phyloP scores from a whole-genome alignment of 2,888 invertebrate species.

The Spodoptera littoralis region DNA sequence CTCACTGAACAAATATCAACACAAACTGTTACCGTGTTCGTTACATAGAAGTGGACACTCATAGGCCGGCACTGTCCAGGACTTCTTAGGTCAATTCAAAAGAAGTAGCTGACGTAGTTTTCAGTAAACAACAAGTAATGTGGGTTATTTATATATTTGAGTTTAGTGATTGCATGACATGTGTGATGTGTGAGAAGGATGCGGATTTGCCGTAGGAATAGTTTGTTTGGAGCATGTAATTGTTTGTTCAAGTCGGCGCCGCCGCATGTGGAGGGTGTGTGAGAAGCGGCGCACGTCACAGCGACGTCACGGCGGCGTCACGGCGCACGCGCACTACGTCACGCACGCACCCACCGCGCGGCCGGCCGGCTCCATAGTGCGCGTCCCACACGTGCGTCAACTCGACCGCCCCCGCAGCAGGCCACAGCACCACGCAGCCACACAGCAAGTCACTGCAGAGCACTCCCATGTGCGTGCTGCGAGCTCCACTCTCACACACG shows the following conservation, averaged over 20 bases:
- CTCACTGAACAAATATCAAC: too few species aligned
- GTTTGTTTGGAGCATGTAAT: constrained; percentile 32
- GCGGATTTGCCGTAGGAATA: constrained; percentile 31
- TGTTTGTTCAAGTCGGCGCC: constrained; percentile 22
- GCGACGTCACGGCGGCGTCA: constrained; percentile 53
- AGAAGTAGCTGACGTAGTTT: constrained; percentile 37
- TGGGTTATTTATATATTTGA: constrained; percentile 29
- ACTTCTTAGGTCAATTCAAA: constrained; percentile 13
- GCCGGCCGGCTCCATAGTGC: constrained; percentile 1
- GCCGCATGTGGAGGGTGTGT: constrained; percentile 35
- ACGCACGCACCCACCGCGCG: constrained; percentile 41
- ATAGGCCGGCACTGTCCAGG: background rate
- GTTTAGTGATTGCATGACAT: constrained; percentile 41
- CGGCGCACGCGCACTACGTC: constrained; percentile 46
- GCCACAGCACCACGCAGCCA: too few species aligned
- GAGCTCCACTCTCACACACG: too few species aligned
- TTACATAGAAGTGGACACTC: constrained; percentile 7
- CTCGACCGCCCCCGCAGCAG: background rate
- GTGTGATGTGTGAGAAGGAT: constrained; percentile 43
- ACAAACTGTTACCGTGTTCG: too few species aligned
- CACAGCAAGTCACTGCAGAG: too few species aligned
- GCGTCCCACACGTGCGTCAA: constrained; percentile 27
- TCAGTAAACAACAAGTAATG: constrained; percentile 28
- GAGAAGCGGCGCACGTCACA: constrained; percentile 33
- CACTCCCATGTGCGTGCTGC: constrained; percentile 25